Evolutionary conservation across 2,113 vertebrate species (phyloP).

Genomic region (Xenopus laevis): DNA sequence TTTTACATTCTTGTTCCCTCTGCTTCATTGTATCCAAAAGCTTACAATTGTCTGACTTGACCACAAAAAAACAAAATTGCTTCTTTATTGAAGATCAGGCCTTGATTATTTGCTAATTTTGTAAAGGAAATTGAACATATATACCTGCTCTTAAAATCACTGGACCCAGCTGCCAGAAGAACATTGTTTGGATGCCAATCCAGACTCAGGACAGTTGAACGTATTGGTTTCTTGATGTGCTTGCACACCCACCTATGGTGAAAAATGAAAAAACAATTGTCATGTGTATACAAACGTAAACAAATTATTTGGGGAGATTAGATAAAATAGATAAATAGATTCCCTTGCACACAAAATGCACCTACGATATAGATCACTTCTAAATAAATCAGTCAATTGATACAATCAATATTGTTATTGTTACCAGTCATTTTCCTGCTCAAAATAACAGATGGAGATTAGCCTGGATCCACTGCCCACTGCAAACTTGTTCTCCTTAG

Average conservation of each 20-base stretch:
- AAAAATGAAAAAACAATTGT: neutral
- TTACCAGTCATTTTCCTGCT: slow-evolving; percentile 97
- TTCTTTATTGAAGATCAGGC: neutral
- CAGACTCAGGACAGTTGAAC: slow-evolving; percentile 87
- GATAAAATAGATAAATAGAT: no score
- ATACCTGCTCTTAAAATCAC: slow-evolving; percentile 96
- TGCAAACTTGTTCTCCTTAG: slow-evolving; percentile 93
- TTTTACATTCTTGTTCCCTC: no score
- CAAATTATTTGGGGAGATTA: no score
- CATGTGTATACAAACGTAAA: no score
- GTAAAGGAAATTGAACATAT: neutral
- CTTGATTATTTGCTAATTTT: neutral
- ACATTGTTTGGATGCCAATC: slow-evolving; percentile 97
- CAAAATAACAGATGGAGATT: slow-evolving; percentile 98
- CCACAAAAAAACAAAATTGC: no score
- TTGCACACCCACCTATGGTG: slow-evolving; percentile 92
- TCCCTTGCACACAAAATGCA: no score
- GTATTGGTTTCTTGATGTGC: slow-evolving; percentile 98
- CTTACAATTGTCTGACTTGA: no score
- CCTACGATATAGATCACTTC: no score
- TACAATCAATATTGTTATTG: slow-evolving; percentile 21
- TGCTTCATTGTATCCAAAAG: no score
- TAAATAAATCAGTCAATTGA: no score
- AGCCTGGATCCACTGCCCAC: slow-evolving; percentile 93
- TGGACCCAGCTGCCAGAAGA: slow-evolving; percentile 88